These are phyloP conservation scores for Labeo catla DNA, from an alignment of 2,113 vertebrate species.

Conservation along the genomic window DNA sequence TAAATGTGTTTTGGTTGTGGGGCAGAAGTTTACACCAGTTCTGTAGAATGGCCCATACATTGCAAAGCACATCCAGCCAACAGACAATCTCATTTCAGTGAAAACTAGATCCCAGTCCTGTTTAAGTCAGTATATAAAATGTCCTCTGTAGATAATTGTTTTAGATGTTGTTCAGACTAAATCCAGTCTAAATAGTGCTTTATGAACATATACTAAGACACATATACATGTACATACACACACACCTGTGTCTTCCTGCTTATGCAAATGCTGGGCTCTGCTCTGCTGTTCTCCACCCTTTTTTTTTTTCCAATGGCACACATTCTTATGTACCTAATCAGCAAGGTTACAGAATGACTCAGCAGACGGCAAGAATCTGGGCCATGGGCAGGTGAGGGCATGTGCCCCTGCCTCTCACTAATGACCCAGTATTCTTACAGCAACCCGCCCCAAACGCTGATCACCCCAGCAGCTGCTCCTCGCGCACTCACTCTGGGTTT, in stretches of 20 bases:
- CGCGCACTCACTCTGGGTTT: slow-evolving; percentile 47
- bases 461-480: slow-evolving; percentile 21
- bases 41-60: no score
- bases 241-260: slow-evolving; percentile 6
- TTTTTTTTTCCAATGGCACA: slow-evolving; percentile 35
- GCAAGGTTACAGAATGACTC: slow-evolving; percentile 45
- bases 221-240: neutral
- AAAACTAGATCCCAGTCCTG: neutral
- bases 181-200: neutral
- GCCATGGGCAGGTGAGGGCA: neutral
- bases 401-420: neutral
- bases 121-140: neutral
- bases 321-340: slow-evolving; percentile 48
- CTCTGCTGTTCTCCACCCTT: slow-evolving; percentile 49
- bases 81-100: neutral
- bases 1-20: no score
- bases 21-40: no score
- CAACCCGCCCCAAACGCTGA: neutral
- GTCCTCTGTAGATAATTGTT: neutral
- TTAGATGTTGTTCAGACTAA: neutral
- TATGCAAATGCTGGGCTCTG: slow-evolving; percentile 27
- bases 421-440: slow-evolving; percentile 37
- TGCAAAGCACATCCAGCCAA: neutral
- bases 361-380: slow-evolving; percentile 25
- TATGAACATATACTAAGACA: neutral